phyloP scores from a whole-genome alignment of 2,113 vertebrate species.

The Nestor notabilis region DNA sequence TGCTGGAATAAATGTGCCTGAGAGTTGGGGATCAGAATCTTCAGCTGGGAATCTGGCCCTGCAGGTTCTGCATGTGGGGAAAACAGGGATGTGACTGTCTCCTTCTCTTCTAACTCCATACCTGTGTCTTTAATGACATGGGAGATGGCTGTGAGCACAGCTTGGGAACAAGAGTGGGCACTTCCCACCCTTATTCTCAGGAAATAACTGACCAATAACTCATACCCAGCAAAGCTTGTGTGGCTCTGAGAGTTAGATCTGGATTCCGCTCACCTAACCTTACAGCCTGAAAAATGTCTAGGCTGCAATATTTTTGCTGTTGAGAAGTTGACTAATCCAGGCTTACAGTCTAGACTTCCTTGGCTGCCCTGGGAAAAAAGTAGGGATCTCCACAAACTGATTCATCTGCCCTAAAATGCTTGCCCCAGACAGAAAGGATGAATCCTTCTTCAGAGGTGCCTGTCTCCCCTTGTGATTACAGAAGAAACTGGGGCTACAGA shows the following conservation, averaged over 20 bases:
- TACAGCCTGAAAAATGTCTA: neutral
- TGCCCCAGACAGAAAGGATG: slow-evolving; percentile 10
- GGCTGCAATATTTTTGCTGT: neutral
- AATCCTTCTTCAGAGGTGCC: neutral
- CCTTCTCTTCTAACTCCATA: neutral
- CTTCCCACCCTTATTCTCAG: neutral
- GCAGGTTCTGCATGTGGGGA: neutral
- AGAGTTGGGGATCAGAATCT: neutral
- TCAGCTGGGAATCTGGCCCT: neutral
- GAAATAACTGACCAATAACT: neutral
- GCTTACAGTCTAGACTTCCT: slow-evolving; percentile 55
- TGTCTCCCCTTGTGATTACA: neutral
- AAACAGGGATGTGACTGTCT: neutral
- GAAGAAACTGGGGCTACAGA: neutral
- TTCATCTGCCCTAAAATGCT: slow-evolving; percentile 28
- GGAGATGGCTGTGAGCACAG: neutral
- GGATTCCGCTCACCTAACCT: neutral
- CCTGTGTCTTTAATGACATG: neutral
- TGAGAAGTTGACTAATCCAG: slow-evolving; percentile 28
- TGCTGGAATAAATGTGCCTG: neutral
- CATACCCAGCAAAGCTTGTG: neutral
- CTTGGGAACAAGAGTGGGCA: neutral
- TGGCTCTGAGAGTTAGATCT: neutral
- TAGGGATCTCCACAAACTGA: slow-evolving; percentile 26
- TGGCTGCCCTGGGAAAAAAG: slow-evolving; percentile 24